Evolutionary conservation across 2,888 invertebrate genomes (phyloP), one percentile per base, ranked within the genome.

Genomic region (Plebejus anna): DNA sequence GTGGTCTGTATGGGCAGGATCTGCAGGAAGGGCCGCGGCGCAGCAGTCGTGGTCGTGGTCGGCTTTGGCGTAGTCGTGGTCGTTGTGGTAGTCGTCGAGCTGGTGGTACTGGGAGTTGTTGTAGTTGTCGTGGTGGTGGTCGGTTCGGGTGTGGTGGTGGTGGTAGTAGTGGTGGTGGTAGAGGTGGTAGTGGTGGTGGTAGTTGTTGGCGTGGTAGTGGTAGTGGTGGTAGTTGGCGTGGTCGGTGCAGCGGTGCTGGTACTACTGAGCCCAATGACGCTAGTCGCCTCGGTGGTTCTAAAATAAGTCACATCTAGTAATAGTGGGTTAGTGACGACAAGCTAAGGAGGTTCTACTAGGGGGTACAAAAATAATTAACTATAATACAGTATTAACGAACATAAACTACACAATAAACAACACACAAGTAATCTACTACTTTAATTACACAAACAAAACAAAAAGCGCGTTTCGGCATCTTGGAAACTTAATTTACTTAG

Each of bases 21-120:
- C 81, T 92, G 92, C 80, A 93, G 84, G 87, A 90, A 93, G 16
- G 94, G 92, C 32, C 85, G 86, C 78, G 86, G 83, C 70, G 86
- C 81, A 79, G 87, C 85, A 75, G 84, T 82, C 11, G 84, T 82
- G 2, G 85, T 85, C 1, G 85, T 85, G 11, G 87, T 86, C n/a
- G 88, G 87, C 76, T 86, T 84, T 75, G 86, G 83, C 75, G 86
- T 83, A 66, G 84, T 83, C 72, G 88, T 89, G 3, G 88, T 86
- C 2, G 88, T 90, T 0, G 90, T 89, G 2, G 90, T 89, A 16
- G 88, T 89, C 38, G 66, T 66, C 16, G 90, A 84, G 82, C 86
- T 90, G 84, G 90, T 90, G 81, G 92, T 90, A 85, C 89, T 90
- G 77, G 91, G 86, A 78, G 90, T 89, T 79, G 90, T 89, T 80